Conservation (phyloP, 1,140 invertebrate species). For the Tetramorium parvispinum region DNA sequence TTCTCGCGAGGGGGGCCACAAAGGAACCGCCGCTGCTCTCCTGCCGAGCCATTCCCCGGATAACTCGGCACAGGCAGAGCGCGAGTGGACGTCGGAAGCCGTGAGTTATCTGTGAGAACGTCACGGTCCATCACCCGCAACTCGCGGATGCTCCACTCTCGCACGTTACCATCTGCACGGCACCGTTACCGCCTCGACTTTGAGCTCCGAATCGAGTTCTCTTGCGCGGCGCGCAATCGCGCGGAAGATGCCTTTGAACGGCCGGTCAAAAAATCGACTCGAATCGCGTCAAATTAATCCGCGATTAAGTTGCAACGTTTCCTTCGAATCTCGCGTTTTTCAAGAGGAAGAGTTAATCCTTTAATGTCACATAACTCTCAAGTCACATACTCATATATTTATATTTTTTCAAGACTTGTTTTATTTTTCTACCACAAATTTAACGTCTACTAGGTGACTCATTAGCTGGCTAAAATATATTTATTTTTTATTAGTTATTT, state of each 20-base stretch:
- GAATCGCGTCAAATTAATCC: too few relatives aligned
- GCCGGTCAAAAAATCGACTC: background rate
- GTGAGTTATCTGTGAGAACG: slow-evolving; percentile 61
- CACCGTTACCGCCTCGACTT: slow-evolving; percentile 50
- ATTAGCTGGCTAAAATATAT: too few relatives aligned
- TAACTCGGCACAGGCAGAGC: slow-evolving; percentile 46
- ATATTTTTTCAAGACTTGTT: too few relatives aligned
- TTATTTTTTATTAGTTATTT: too few relatives aligned
- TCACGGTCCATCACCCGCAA: slow-evolving; percentile 55
- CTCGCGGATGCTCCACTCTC: slow-evolving; percentile 54
- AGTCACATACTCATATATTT: too few relatives aligned
- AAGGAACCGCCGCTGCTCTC: background rate
- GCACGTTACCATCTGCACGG: slow-evolving; percentile 54
- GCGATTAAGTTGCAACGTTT: background rate
- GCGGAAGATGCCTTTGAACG: background rate
- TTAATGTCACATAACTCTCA: too few relatives aligned
- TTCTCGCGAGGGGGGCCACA: background rate
- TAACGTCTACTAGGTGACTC: too few relatives aligned
- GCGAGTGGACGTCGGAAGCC: slow-evolving; percentile 51
- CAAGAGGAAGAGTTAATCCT: too few relatives aligned
- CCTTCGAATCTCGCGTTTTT: background rate
- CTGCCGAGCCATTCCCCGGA: slow-evolving; percentile 4
- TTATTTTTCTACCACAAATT: too few relatives aligned
- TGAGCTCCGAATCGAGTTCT: slow-evolving; percentile 26
- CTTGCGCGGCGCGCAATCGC: slow-evolving; percentile 22